A percentile compares a stretch with the other conserved stretches of the same genome.
Conservation (phyloP, 1,140 invertebrate species). For the Nephila pilipes region DNA sequence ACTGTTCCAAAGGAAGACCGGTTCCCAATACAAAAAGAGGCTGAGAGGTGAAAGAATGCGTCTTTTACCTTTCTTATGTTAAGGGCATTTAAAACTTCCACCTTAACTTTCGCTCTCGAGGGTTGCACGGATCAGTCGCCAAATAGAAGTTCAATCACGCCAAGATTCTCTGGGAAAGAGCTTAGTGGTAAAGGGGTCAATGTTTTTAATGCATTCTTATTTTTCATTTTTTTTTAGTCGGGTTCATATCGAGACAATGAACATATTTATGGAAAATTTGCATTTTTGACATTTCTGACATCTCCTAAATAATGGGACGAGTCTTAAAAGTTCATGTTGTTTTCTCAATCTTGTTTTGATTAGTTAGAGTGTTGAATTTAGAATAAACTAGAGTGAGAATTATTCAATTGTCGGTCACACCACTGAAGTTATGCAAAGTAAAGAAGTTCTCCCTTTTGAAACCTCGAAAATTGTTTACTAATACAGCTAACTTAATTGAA, state of each 20-base stretch:
- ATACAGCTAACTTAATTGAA: too few species aligned
- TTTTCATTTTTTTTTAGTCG: not conserved
- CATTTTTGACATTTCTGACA: not conserved
- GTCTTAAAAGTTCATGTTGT: not conserved
- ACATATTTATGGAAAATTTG: not conserved
- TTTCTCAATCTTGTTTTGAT: not conserved
- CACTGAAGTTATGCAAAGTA: too few species aligned
- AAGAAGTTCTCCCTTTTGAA: too few species aligned
- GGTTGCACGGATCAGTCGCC: not conserved
- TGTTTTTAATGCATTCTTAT: not conserved
- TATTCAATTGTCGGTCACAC: too few species aligned
- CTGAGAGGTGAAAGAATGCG: slow-evolving; percentile 16
- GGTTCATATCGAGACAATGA: not conserved
- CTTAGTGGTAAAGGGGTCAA: not conserved
- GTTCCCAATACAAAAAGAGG: not conserved
- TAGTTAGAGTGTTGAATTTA: too few species aligned
- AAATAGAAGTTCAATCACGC: not conserved
- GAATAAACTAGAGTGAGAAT: too few species aligned
- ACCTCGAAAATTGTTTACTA: too few species aligned
- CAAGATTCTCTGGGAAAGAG: not conserved
- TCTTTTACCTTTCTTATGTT: slow-evolving; percentile 20
- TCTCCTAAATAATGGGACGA: not conserved
- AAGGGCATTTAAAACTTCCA: slow-evolving; percentile 47
- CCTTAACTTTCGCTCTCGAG: slow-evolving; percentile 35
- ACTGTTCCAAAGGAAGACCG: not conserved